Evolutionary conservation across 2,113 vertebrate species (phyloP), one percentile per base, ranked within the genome.

Genomic region (Puntigrus tetrazona): DNA sequence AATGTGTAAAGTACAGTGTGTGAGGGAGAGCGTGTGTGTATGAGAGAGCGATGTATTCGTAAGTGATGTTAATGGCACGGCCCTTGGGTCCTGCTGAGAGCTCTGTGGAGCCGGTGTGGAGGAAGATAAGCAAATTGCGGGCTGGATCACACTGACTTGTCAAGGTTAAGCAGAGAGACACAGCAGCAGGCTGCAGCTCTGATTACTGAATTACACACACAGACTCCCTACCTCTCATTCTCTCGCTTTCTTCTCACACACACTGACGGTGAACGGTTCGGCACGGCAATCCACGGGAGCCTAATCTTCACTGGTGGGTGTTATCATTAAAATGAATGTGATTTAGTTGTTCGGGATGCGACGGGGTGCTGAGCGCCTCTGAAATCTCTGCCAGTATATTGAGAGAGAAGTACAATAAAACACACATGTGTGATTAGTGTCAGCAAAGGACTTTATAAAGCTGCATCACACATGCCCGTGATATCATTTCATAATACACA

Each of bases 61-160:
- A 89, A 92, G 90, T 81, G 87, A 91, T 91, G 91, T 90, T 93
- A 93, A 94, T 93, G 92, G 85, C 41, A 79, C 86, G 89, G 89
- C 91, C 91, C 86, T 69, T 73, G 90, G 89, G 91, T 91, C 92
- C 88, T 63, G 72, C 90, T 88, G 90, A 90, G 90, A 88, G 79
- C 88, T 86, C 88, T 92, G 83, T 90, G 91, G 91, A 92, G 90
- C 91, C 92, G 90, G 94, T 93, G 93, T 93, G 90, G 88, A 87
- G 90, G 34, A 81, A 94, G 94, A 94, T 93, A 94, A 94, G 94
- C 92, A 94, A 94, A 95, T 92, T 92, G 92, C 86, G 13, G 22
- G 86, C 85, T 90, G 92, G 89, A 93, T 93, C 92, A 93, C 91
- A 94, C 91, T 93, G 94, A 94, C 92, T 91, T 90, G 93, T 93